Percentiles rank a stretch among this genome's conserved stretches.
Conservation (phyloP, 2,113 vertebrate genomes). For the Salminus brasiliensis region DNA sequence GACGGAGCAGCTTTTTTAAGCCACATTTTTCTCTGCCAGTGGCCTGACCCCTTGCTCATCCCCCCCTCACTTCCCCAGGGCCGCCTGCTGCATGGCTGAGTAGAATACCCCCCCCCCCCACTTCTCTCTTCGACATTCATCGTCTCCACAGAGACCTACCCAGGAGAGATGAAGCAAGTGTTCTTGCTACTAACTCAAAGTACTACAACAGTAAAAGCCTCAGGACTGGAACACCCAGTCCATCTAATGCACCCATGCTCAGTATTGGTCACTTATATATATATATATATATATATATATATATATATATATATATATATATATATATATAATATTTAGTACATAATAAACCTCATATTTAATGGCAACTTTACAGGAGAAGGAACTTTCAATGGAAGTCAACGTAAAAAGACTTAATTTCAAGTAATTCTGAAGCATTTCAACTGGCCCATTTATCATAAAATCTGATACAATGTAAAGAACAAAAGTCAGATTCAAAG, state of each 20-base stretch:
- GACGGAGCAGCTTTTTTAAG: constrained; percentile 66
- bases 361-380: too few species aligned
- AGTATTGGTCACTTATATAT: neutral
- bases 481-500: too few species aligned
- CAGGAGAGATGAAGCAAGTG: constrained; percentile 74
- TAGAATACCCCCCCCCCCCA: constrained; percentile 28
- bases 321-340: too few species aligned
- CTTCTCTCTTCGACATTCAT: constrained; percentile 69
- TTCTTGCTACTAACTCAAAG: constrained; percentile 68
- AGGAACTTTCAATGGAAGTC: too few species aligned
- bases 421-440: too few species aligned
- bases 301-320: too few species aligned
- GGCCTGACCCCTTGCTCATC: constrained; percentile 70
- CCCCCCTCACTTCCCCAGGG: constrained; percentile 50
- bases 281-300: too few species aligned
- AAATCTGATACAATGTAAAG: too few species aligned
- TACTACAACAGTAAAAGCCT: neutral
- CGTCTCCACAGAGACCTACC: constrained; percentile 65
- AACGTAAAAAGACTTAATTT: too few species aligned
- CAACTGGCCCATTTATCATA: too few species aligned
- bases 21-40: constrained; percentile 81
- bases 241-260: neutral
- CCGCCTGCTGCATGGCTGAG: constrained; percentile 53
- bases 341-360: too few species aligned
- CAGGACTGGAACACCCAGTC: neutral